These are phyloP conservation scores for Hyles lineata DNA, from an alignment of 2,888 invertebrate species.

Conservation along the genomic window DNA sequence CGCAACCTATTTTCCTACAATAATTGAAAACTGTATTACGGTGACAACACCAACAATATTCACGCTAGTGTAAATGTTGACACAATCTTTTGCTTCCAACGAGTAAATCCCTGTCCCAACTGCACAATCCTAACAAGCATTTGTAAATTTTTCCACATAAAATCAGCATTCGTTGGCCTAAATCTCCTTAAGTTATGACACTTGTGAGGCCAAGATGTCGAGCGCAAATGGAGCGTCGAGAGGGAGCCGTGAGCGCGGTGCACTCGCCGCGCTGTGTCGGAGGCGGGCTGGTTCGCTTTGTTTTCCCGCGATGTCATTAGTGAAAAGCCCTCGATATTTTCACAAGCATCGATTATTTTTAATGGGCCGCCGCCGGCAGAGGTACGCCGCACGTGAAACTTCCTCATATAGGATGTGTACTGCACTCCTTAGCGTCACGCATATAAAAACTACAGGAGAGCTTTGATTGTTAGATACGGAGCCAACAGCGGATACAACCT, in stretches of 20 bases:
- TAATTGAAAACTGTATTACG: background rate
- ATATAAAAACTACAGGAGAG: background rate
- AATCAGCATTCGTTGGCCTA: constrained; percentile 25
- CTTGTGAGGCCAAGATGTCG: constrained; percentile 33
- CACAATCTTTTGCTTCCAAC: no score
- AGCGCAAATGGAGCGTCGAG: constrained; percentile 40
- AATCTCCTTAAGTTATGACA: constrained; percentile 33
- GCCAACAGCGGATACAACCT: background rate
- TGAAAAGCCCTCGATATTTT: constrained; percentile 82
- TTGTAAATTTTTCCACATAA: background rate
- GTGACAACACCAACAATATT: no score
- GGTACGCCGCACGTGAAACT: constrained; percentile 57
- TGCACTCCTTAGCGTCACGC: background rate
- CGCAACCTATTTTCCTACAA: background rate
- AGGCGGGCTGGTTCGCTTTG: constrained; percentile 59
- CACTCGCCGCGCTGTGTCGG: constrained; percentile 32
- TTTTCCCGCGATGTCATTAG: constrained; percentile 81
- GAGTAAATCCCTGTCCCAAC: background rate
- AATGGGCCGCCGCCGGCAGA: constrained; percentile 74
- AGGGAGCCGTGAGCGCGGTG: constrained; percentile 38
- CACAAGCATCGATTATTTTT: constrained; percentile 82
- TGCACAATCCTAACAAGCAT: background rate
- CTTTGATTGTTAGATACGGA: background rate
- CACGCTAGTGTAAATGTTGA: no score
- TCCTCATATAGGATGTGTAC: background rate